Base-by-base conservation (phyloP, 2,888 invertebrate genomes). In the Dryadula phaetusa region DNA sequence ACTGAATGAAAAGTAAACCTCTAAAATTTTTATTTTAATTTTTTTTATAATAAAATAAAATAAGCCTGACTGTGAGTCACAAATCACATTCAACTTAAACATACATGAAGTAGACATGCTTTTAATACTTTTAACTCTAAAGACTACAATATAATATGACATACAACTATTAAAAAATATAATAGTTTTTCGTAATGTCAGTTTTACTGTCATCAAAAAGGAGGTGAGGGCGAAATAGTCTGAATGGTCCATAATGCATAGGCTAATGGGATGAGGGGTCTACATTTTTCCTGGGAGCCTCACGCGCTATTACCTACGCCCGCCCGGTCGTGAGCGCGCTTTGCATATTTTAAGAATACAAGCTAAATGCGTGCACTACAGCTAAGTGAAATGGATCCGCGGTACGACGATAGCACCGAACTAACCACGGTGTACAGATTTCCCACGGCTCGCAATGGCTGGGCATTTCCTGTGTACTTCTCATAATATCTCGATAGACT, bases 271-370 rank as follows among this genome's bases (percentile, higher is more conserved):
- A 77, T 76, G 77, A 75, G 76, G 77, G 79, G 40, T 77, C 78
- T 77, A 79, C 76, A 82, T 82, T 79, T 81, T 79, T 77, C 76
- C 82, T 82, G 74, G 76, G 79, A 86, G 82, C 87, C 86, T 88
- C 87, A 90, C 88, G 90, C 88, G 88, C 85, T 87, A 86, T 90
- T 91, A 84, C 83, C 81, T 76, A 76, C 64, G 40, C 61, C 53
- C 65, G 70, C 75, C 66, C 71, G 76, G 82, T 90, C 90, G 91
- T 91, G 91, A 90, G 87, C 84, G 82, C 82, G 86, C 90, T 91
- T 90, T 90, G 90, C 90, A 91, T 90, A 89, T 87, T 88, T 86
- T 86, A 86, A 88, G 87, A 85, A 86, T 82, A 83, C 83, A 77
- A 79, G 83, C 82, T 86, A 84, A 81, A 86, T 88, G 89, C 88